A percentile compares a stretch with the other conserved stretches of the same genome.
phyloP scores from a whole-genome alignment of 2,888 invertebrate genomes.

The Danaus chrysippus region DNA sequence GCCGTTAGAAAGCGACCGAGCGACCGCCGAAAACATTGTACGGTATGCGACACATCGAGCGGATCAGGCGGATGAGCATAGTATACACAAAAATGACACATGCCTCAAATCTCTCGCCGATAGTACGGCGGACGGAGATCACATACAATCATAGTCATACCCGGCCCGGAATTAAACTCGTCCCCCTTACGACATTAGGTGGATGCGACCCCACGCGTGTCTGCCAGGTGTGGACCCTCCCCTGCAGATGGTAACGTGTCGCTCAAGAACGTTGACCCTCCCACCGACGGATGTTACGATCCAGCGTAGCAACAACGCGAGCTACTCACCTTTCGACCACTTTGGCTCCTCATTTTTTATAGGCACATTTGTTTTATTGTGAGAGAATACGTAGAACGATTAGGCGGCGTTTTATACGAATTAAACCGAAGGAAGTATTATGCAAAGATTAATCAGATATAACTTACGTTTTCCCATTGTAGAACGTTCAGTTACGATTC shows the following conservation, averaged over 20 bases:
- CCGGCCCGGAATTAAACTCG: constrained; percentile 36
- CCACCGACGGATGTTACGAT: constrained; percentile 29
- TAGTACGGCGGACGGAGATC: too few relatives aligned
- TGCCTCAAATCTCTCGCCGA: too few relatives aligned
- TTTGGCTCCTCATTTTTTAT: neutral
- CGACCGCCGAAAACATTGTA: constrained; percentile 51
- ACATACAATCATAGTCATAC: neutral
- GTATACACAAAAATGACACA: neutral
- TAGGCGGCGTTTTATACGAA: too few relatives aligned
- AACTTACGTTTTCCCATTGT: too few relatives aligned
- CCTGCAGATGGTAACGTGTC: constrained; percentile 54
- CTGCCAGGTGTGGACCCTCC: constrained; percentile 64
- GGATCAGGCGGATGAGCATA: constrained; percentile 4
- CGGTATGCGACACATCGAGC: constrained; percentile 48
- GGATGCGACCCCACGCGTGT: constrained; percentile 59
- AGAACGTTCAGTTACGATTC: too few relatives aligned
- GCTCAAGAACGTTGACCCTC: constrained; percentile 43
- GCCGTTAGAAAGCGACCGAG: constrained; percentile 70
- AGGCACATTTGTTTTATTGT: neutral
- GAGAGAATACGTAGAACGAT: neutral
- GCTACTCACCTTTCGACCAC: constrained; percentile 17
- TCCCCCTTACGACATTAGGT: constrained; percentile 51
- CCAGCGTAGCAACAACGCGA: constrained; percentile 29
- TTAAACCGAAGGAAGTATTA: too few relatives aligned
- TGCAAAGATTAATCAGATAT: too few relatives aligned